Conservation (phyloP, 1,140 invertebrate genomes). For the Theocolax elegans region DNA sequence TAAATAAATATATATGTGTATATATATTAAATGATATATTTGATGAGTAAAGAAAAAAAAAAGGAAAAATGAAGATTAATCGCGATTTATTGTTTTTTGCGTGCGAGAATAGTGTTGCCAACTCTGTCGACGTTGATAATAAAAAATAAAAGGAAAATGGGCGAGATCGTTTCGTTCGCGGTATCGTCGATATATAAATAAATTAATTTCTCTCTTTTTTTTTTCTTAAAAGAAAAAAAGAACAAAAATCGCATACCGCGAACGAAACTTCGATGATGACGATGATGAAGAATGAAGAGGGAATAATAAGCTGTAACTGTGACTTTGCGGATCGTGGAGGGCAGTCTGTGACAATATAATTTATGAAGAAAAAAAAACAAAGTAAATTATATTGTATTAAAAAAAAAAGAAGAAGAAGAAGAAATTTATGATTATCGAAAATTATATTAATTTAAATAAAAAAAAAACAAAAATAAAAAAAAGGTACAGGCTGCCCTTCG, state of each 20-base stretch:
- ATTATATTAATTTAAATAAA: too few relatives aligned
- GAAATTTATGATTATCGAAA: conserved; percentile 23
- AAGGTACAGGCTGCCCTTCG: conserved; percentile 61
- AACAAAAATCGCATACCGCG: conserved; percentile 13
- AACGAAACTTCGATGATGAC: background rate
- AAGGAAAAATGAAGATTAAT: too few relatives aligned
- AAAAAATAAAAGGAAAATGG: conserved; percentile 38
- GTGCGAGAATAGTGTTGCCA: conserved; percentile 41
- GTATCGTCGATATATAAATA: conserved; percentile 11
- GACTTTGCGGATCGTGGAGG: conserved; percentile 67
- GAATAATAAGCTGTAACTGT: conserved; percentile 67
- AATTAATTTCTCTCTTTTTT: background rate
- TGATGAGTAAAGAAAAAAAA: too few relatives aligned
- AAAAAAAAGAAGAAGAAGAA: conserved; percentile 30
- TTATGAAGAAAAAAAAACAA: too few relatives aligned
- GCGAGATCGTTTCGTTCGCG: conserved; percentile 33
- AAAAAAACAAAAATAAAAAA: conserved; percentile 39
- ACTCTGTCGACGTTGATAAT: conserved; percentile 43
- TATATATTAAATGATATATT: conserved; percentile 62
- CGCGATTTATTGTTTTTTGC: conserved; percentile 51
- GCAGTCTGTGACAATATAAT: conserved; percentile 55
- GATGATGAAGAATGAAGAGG: conserved; percentile 20
- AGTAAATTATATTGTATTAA: background rate
- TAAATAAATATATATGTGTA: conserved; percentile 53
- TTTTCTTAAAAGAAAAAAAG: background rate